These are phyloP conservation scores for Micrasema longulum DNA, from an alignment of 1,140 invertebrate species.

Conservation along the genomic window DNA sequence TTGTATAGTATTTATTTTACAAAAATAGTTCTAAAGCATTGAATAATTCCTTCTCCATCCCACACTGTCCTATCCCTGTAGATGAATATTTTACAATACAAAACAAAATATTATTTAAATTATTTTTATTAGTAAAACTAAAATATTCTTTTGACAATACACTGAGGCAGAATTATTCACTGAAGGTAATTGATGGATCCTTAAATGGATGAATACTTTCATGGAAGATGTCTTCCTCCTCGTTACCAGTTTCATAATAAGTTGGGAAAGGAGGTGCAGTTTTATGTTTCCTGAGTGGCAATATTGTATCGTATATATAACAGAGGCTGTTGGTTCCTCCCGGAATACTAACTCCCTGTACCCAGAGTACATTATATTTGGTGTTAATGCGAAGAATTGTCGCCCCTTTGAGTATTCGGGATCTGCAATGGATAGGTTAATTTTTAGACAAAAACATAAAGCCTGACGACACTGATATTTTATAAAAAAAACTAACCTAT, in stretches of 20 bases:
- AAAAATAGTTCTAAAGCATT: too few relatives aligned
- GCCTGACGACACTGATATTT: too few relatives aligned
- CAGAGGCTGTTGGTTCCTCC: constrained; percentile 85
- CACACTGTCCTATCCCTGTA: too few relatives aligned
- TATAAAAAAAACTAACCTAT: too few relatives aligned
- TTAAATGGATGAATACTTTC: constrained; percentile 79
- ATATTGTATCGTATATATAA: constrained; percentile 84
- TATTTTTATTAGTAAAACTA: background rate
- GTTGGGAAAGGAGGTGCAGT: constrained; percentile 86
- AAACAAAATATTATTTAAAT: background rate
- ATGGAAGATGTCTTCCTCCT: constrained; percentile 79
- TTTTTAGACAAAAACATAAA: background rate
- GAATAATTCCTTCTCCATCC: too few relatives aligned
- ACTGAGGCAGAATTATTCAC: constrained; percentile 68
- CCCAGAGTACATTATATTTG: constrained; percentile 93
- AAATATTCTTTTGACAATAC: too few relatives aligned
- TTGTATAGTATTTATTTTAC: too few relatives aligned
- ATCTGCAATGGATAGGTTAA: constrained; percentile 65
- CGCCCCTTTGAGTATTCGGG: constrained; percentile 78
- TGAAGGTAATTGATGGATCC: constrained; percentile 76
- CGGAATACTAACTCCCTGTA: constrained; percentile 83
- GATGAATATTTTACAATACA: too few relatives aligned
- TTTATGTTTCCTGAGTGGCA: constrained; percentile 72
- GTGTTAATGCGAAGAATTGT: constrained; percentile 93
- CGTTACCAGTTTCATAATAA: constrained; percentile 70